These are phyloP conservation scores for Synanthedon formicaeformis DNA, from an alignment of 2,888 invertebrate species.

Conservation along the genomic window DNA sequence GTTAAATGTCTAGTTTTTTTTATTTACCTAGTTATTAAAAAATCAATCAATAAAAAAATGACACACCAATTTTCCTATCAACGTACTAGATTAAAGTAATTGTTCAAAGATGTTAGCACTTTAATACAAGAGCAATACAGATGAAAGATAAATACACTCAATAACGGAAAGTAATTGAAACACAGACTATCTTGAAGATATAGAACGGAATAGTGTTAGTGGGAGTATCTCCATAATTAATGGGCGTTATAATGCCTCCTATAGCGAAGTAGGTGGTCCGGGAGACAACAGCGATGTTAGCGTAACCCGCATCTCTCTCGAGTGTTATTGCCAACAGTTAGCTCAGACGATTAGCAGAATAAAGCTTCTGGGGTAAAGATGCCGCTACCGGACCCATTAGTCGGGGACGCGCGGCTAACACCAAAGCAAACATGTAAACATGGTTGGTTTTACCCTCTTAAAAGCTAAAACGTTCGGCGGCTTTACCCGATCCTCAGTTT, in stretches of 20 bases:
- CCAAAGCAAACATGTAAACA: constrained; percentile 49
- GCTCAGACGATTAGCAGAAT: constrained; percentile 18
- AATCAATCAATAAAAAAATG: background rate
- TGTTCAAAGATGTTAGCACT: background rate
- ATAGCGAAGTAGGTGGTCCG: background rate
- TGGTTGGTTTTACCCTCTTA: constrained; percentile 20
- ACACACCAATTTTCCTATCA: background rate
- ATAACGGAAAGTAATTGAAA: background rate
- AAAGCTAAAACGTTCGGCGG: constrained; percentile 20
- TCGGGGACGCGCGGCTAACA: constrained; percentile 29
- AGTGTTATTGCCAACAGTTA: constrained; percentile 30
- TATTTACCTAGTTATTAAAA: no score
- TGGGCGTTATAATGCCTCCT: background rate
- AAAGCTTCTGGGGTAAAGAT: constrained; percentile 19
- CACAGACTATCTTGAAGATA: background rate
- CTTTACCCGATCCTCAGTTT: background rate
- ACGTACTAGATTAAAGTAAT: background rate
- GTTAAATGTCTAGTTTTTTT: no score
- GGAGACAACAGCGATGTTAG: constrained; percentile 1
- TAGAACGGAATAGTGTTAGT: background rate
- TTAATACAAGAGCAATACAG: background rate
- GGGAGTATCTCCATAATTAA: background rate
- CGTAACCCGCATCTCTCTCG: constrained; percentile 17
- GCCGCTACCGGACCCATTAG: constrained; percentile 38
- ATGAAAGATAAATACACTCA: background rate